Percentiles rank a stretch among this genome's conserved stretches.
Conservation (phyloP, 2,888 invertebrate genomes). For the Siphonodentalium dalli region DNA sequence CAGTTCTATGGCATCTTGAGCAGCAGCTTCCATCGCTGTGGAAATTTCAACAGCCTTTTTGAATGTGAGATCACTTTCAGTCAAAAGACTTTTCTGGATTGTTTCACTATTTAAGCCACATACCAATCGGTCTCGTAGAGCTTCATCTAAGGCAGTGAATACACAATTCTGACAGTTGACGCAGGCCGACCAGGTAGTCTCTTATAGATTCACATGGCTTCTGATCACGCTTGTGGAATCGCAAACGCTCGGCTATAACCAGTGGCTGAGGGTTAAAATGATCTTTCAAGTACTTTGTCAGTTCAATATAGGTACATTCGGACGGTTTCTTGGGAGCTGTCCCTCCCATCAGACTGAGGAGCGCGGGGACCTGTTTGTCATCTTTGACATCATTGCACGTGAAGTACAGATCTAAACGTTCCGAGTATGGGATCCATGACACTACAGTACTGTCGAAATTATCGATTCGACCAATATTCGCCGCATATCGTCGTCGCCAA, state of each 20-base stretch:
- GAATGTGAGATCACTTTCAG: conserved; percentile 8
- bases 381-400: conserved; percentile 21
- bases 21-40: conserved; percentile 25
- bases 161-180: conserved; percentile 26
- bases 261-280: conserved; percentile 25
- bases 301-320: conserved; percentile 17
- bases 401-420: conserved; percentile 26
- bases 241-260: conserved; percentile 25
- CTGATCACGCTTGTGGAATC: too few relatives aligned
- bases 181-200: conserved; percentile 16
- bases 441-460: background rate
- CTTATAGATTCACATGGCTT: conserved; percentile 14
- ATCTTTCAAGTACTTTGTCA: conserved; percentile 10
- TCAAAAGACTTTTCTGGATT: conserved; percentile 22
- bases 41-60: conserved; percentile 14
- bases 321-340: conserved; percentile 23
- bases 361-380: conserved; percentile 23
- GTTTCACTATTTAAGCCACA: conserved; percentile 19
- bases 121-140: conserved; percentile 27
- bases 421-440: conserved; percentile 23
- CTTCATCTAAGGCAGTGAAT: conserved; percentile 20
- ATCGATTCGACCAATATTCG: conserved; percentile 1
- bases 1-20: conserved; percentile 18
- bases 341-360: conserved; percentile 26
- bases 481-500: too few relatives aligned